Evolutionary conservation across 1,140 invertebrate species (phyloP).

Genomic region (Polypedilum pembai): DNA sequence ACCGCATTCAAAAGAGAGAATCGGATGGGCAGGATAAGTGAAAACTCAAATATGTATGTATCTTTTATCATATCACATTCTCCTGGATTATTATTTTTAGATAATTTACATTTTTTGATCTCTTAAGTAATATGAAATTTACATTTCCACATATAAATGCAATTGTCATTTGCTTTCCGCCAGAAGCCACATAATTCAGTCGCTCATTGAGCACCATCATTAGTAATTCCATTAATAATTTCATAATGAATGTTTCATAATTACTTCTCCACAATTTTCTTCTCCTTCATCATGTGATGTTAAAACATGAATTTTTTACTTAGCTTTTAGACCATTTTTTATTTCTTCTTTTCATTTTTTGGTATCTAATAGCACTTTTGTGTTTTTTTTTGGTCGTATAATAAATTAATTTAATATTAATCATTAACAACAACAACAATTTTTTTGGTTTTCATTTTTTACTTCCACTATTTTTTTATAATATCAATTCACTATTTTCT

Average conservation of each 20-base stretch:
- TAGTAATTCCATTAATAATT: conserved; percentile 12
- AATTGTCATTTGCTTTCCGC: not conserved
- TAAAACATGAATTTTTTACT: not conserved
- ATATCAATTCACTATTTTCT: conserved; percentile 1
- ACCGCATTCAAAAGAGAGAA: too few species aligned
- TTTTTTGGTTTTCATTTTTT: conserved; percentile 27
- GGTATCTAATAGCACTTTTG: conserved; percentile 28
- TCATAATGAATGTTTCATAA: not conserved
- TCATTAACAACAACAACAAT: conserved; percentile 28
- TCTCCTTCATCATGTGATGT: not conserved
- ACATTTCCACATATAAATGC: not conserved
- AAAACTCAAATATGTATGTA: too few species aligned
- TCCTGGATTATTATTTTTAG: too few species aligned
- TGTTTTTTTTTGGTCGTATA: conserved; percentile 28
- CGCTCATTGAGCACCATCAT: conserved; percentile 2
- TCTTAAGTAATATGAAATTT: too few species aligned
- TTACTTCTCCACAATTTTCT: not conserved
- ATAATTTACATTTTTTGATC: too few species aligned
- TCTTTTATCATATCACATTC: too few species aligned
- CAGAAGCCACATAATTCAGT: not conserved
- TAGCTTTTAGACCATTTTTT: conserved; percentile 15
- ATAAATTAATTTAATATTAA: conserved; percentile 28
- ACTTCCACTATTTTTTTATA: not conserved
- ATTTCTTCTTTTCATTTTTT: not conserved
- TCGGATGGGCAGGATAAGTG: too few species aligned